These are phyloP conservation scores for Penaeus japonicus DNA, from an alignment of 1,140 invertebrate genomes.

Conservation along the genomic window DNA sequence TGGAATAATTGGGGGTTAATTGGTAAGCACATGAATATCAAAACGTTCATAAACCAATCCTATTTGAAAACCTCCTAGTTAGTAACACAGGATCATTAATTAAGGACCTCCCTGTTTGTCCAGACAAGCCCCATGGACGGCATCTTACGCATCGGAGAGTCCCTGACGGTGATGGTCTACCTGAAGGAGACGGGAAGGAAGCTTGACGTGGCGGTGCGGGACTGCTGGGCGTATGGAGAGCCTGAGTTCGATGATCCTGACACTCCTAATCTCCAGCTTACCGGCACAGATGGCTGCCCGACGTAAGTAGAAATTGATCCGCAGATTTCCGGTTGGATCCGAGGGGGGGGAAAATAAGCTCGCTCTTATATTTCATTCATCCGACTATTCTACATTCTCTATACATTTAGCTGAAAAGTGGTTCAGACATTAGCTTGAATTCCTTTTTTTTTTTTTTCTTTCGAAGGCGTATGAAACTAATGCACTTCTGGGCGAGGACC, in stretches of 20 bases:
- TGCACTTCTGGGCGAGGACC: slow-evolving; percentile 73
- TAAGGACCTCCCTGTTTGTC: no score
- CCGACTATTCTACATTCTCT: no score
- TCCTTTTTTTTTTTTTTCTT: no score
- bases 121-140: slow-evolving; percentile 46
- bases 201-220: slow-evolving; percentile 74
- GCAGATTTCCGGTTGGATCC: no score
- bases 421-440: no score
- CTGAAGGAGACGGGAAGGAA: slow-evolving; percentile 72
- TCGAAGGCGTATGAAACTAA: slow-evolving; percentile 75
- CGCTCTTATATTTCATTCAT: no score
- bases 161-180: slow-evolving; percentile 75
- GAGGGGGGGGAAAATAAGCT: no score
- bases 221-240: slow-evolving; percentile 78
- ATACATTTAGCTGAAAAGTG: background rate
- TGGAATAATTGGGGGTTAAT: background rate
- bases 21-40: no score
- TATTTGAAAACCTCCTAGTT: no score
- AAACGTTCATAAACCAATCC: no score
- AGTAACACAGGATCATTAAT: no score
- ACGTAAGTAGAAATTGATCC: slow-evolving; percentile 65
- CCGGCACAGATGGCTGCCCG: slow-evolving; percentile 73
- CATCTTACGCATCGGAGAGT: slow-evolving; percentile 67
- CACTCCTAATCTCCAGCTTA: slow-evolving; percentile 72
- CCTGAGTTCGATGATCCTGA: slow-evolving; percentile 71